A percentile compares a stretch with the other conserved stretches of the same genome.
Conservation (phyloP, 2,888 invertebrate genomes). For the Agrochola litura region DNA sequence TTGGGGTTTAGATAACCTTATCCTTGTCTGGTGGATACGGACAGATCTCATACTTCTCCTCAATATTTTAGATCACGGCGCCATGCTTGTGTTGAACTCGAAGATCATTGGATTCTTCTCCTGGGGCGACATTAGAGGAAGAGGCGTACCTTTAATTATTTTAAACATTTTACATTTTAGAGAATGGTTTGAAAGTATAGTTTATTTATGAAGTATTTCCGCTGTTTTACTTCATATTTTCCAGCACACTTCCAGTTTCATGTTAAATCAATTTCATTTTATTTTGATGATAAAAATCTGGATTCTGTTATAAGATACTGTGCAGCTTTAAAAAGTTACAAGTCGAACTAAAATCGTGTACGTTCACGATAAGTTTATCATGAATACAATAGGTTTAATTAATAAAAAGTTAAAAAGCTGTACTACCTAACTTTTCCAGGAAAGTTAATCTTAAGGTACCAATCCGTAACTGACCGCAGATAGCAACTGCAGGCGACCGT, state of each 20-base stretch:
- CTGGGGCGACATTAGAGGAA: conserved; percentile 78
- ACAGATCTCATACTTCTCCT: neutral
- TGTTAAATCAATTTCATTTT: neutral
- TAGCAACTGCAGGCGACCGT: too few relatives aligned
- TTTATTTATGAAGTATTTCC: conserved; percentile 42
- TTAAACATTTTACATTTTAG: conserved; percentile 73
- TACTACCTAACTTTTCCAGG: too few relatives aligned
- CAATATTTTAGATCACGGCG: conserved; percentile 77
- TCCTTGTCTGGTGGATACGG: neutral
- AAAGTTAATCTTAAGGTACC: too few relatives aligned
- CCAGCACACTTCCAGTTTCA: neutral
- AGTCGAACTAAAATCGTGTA: neutral
- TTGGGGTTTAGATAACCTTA: too few relatives aligned
- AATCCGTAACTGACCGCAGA: too few relatives aligned
- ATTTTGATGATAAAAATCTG: neutral
- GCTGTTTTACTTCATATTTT: conserved; percentile 4
- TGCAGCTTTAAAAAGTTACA: neutral
- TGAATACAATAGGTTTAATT: too few relatives aligned
- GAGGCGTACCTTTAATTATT: conserved; percentile 73
- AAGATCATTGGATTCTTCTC: conserved; percentile 76
- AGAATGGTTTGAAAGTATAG: conserved; percentile 75
- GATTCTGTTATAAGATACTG: neutral
- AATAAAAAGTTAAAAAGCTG: too few relatives aligned
- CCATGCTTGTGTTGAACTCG: conserved; percentile 69
- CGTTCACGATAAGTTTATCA: neutral